Percentiles rank a stretch among this genome's conserved stretches.
These are phyloP conservation scores for Crocuta crocuta DNA, from an alignment of 2,113 vertebrate genomes.

Conservation along the genomic window DNA sequence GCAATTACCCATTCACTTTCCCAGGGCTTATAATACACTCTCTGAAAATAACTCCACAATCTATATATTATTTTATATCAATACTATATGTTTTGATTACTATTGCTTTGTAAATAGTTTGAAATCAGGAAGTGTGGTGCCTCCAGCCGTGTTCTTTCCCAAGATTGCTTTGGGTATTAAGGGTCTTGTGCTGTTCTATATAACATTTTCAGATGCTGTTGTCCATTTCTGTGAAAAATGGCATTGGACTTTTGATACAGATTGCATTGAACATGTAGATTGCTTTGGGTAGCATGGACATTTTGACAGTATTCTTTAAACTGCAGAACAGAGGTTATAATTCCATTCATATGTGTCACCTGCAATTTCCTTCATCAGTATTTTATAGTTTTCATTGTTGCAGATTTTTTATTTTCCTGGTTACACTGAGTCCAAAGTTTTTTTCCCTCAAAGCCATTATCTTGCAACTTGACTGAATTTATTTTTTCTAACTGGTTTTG, in stretches of 20 bases:
- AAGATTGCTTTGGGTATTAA: not conserved
- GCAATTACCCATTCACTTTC: too few relatives aligned
- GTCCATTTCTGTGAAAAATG: not conserved
- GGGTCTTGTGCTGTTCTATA: not conserved
- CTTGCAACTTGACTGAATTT: not conserved
- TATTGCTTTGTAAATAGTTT: not conserved
- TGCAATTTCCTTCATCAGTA: not conserved
- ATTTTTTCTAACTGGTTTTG: not conserved
- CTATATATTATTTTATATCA: not conserved
- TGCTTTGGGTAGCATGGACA: not conserved
- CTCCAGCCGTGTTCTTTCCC: not conserved
- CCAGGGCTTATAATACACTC: too few relatives aligned
- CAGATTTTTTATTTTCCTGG: not conserved
- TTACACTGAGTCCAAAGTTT: not conserved
- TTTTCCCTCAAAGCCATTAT: not conserved
- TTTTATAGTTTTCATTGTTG: not conserved
- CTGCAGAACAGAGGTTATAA: not conserved
- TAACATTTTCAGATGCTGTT: not conserved
- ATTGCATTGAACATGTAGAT: not conserved
- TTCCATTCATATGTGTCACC: not conserved
- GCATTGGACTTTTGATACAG: not conserved
- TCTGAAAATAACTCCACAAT: too few relatives aligned
- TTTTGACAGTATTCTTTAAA: not conserved
- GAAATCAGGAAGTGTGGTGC: not conserved
- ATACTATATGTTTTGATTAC: not conserved